Evolutionary conservation across 92 coral and sea anemone genomes (phyloP).

Genomic region (Meandrina meandrites): DNA sequence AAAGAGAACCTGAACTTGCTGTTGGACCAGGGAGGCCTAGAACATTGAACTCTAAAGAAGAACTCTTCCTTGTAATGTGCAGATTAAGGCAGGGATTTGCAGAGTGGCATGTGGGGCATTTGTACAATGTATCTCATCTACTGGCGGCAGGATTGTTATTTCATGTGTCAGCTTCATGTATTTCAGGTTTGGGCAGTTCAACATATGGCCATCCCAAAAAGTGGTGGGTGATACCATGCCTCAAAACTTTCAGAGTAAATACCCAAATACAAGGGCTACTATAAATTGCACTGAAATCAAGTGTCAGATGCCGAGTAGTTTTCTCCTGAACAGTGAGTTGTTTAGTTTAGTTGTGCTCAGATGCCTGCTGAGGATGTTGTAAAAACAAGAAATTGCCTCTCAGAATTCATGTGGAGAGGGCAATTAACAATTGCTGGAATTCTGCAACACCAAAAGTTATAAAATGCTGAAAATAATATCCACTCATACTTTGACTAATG

Average conservation of each 20-base stretch:
- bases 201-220: conserved; percentile 41
- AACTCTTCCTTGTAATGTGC: conserved; percentile 41
- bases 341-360: conserved; percentile 2
- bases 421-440: background rate
- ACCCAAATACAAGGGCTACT: conserved; percentile 21
- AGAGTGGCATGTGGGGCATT: conserved; percentile 35
- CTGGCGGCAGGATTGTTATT: conserved; percentile 40
- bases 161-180: conserved; percentile 34
- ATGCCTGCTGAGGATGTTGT: background rate
- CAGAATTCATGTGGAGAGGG: background rate
- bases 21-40: conserved; percentile 47
- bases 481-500: background rate
- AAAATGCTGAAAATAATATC: background rate
- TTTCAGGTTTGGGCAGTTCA: conserved; percentile 34
- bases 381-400: background rate
- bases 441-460: background rate
- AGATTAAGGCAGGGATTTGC: conserved; percentile 38
- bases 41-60: conserved; percentile 37
- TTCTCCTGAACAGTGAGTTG: conserved; percentile 11
- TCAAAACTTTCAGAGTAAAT: conserved; percentile 14
- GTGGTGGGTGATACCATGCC: conserved; percentile 39
- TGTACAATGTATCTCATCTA: conserved; percentile 21
- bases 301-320: background rate
- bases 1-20: conserved; percentile 29
- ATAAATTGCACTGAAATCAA: conserved; percentile 39